A percentile compares a stretch with the other conserved stretches of the same genome.
phyloP scores from a whole-genome alignment of 2,888 invertebrate genomes.

The Galerucella pusilla region DNA sequence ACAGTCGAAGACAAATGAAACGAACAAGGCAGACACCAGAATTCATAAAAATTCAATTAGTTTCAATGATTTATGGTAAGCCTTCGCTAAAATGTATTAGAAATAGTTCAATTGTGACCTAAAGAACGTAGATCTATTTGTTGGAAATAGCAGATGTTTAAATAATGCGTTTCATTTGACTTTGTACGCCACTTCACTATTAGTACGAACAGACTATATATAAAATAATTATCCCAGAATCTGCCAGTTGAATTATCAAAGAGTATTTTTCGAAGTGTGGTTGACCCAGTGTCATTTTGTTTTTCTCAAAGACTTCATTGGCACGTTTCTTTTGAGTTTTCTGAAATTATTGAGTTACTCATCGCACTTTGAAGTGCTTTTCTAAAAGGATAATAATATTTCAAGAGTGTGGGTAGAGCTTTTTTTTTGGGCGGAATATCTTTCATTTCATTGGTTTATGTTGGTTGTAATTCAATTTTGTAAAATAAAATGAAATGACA shows the following conservation, averaged over 20 bases:
- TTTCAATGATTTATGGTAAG: no score
- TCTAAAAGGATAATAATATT: conserved; percentile 22
- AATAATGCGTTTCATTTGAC: no score
- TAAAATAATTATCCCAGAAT: no score
- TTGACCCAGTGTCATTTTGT: neutral
- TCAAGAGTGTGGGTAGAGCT: neutral
- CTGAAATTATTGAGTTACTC: conserved; percentile 18
- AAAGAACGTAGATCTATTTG: no score
- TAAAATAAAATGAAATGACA: conserved; percentile 9
- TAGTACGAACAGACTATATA: no score
- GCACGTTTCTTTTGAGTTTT: conserved; percentile 17
- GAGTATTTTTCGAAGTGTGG: neutral
- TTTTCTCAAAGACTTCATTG: neutral
- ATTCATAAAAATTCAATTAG: no score
- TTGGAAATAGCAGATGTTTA: no score
- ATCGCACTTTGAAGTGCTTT: conserved; percentile 27
- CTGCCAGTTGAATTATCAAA: neutral
- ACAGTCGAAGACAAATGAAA: no score
- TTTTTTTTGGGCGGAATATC: conserved; percentile 10
- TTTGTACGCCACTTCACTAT: no score
- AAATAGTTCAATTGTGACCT: no score
- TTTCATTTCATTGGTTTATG: conserved; percentile 4
- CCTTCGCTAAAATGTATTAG: no score
- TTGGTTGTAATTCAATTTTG: conserved; percentile 1
- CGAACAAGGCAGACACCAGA: no score